phyloP scores from a whole-genome alignment of 2,113 vertebrate species.

The Mastomys natalensis region DNA sequence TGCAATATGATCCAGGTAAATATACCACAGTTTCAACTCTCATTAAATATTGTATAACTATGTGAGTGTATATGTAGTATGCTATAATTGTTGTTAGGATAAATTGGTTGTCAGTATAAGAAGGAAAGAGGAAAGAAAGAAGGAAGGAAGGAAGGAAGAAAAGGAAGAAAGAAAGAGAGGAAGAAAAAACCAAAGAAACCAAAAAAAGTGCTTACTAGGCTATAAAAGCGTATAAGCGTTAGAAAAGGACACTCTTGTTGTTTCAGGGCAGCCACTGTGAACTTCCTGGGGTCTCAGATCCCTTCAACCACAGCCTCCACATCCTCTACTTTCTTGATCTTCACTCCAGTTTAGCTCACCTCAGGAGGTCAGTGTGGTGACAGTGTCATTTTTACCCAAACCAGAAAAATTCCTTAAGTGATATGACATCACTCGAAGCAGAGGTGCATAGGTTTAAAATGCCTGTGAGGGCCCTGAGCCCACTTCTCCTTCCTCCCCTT shows the following conservation, averaged over 20 bases:
- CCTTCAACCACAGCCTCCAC: background rate
- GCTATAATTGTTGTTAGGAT: background rate
- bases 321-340: background rate
- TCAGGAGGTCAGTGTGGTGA: background rate
- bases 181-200: background rate
- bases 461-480: background rate
- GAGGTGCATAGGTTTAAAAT: background rate
- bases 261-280: background rate
- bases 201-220: background rate
- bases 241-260: background rate
- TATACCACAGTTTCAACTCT: background rate
- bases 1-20: background rate
- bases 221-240: too few species aligned
- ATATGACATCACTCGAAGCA: background rate
- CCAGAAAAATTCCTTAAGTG: background rate
- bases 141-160: too few species aligned
- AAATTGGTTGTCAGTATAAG: background rate
- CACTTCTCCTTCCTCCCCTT: too few species aligned
- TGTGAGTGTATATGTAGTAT: background rate
- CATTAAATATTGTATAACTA: background rate
- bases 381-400: background rate
- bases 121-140: background rate
- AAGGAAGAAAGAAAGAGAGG: background rate
- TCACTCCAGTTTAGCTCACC: background rate
- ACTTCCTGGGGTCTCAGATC: background rate